A percentile compares a stretch with the other conserved stretches of the same genome.
Conservation (phyloP, 2,888 invertebrate genomes). For the Thera obeliscata region DNA sequence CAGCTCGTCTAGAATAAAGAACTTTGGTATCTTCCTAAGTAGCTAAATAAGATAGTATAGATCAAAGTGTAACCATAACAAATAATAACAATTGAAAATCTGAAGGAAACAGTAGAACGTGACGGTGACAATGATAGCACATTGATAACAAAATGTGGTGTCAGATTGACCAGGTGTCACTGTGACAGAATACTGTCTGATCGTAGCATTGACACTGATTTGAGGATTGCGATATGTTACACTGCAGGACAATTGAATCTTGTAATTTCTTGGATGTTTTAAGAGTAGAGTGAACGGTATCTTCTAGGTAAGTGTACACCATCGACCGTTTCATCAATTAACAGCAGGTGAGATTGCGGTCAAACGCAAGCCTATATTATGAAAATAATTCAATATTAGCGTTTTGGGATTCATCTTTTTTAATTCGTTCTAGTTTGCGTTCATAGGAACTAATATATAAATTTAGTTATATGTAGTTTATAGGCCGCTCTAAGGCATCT, state of each 20-base stretch:
- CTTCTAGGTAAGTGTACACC: too few relatives aligned
- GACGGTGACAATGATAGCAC: constrained; percentile 2
- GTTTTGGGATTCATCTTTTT: too few relatives aligned
- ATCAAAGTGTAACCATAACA: neutral
- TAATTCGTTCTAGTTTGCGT: too few relatives aligned
- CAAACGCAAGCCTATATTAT: too few relatives aligned
- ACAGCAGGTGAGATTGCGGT: too few relatives aligned
- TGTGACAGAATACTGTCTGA: constrained; percentile 53
- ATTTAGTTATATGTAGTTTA: too few relatives aligned
- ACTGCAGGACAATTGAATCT: constrained; percentile 37
- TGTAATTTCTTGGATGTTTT: too few relatives aligned
- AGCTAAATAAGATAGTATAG: neutral
- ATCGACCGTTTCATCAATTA: too few relatives aligned
- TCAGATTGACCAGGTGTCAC: constrained; percentile 60
- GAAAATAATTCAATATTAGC: too few relatives aligned
- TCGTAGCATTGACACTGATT: constrained; percentile 39
- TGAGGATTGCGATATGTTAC: constrained; percentile 37
- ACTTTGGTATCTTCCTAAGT: neutral
- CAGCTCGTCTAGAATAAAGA: neutral
- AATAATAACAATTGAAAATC: neutral
- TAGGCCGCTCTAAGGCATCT: too few relatives aligned
- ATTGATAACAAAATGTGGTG: constrained; percentile 39
- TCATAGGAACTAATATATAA: too few relatives aligned
- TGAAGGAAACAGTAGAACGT: constrained; percentile 3
- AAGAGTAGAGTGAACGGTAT: too few relatives aligned